Percentiles rank a stretch among this genome's conserved stretches.
Evolutionary conservation across 2,113 vertebrate genomes (phyloP).

Genomic region (Myotis brandtii): DNA sequence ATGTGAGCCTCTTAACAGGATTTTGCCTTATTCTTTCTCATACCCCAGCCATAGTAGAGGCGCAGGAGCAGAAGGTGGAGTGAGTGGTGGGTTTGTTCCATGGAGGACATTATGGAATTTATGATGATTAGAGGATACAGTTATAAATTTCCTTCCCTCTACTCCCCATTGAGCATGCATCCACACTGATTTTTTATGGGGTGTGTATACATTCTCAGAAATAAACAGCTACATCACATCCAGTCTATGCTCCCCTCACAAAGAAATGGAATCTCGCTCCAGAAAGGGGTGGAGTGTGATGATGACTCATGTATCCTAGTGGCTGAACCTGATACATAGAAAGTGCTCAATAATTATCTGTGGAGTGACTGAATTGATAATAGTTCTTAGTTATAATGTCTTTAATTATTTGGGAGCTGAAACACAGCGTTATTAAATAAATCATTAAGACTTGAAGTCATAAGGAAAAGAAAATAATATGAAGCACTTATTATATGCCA

Average conservation of each 20-base stretch:
- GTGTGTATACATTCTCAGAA: background rate
- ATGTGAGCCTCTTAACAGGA: background rate
- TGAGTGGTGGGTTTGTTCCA: background rate
- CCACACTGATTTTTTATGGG: background rate
- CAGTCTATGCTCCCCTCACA: background rate
- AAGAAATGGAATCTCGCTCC: background rate
- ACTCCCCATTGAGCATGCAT: background rate
- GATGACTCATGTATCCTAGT: background rate
- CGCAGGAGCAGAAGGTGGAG: background rate
- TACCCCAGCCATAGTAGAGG: background rate
- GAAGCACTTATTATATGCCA: background rate
- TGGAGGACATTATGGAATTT: background rate
- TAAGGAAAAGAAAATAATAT: constrained; percentile 6
- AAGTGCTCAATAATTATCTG: background rate
- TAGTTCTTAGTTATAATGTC: background rate
- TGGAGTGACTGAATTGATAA: background rate
- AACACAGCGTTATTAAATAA: constrained; percentile 34
- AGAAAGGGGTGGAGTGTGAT: background rate
- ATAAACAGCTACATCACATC: background rate
- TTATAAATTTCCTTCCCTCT: background rate
- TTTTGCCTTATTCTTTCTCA: background rate
- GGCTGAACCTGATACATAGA: background rate
- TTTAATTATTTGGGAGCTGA: background rate
- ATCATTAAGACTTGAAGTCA: constrained; percentile 4
- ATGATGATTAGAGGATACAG: background rate